Percentiles rank a stretch among this genome's conserved stretches.
Evolutionary conservation across 2,113 vertebrate genomes (phyloP).

Genomic region (Oryzias woworae): DNA sequence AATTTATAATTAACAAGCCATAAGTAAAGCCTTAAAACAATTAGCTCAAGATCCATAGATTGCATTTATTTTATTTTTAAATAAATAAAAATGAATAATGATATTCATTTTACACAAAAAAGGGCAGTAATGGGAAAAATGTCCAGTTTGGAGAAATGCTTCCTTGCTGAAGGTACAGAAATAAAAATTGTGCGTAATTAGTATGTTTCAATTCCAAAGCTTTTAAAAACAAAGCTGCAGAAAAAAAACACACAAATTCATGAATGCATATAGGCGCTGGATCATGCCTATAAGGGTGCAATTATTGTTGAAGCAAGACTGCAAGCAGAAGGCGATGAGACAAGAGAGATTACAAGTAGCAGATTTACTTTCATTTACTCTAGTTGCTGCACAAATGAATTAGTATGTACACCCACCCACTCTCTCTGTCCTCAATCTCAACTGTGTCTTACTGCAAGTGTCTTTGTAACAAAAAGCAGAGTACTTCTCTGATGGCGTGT

Average conservation of each 20-base stretch:
- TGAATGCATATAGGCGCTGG: too few species aligned
- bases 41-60: too few species aligned
- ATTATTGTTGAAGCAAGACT: slow-evolving; percentile 12
- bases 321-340: slow-evolving; percentile 7
- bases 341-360: slow-evolving; percentile 22
- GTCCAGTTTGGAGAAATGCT: too few species aligned
- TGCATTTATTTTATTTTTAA: too few species aligned
- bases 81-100: too few species aligned
- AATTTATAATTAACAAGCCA: too few species aligned
- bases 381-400: slow-evolving; percentile 25
- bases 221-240: not conserved
- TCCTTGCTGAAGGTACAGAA: too few species aligned
- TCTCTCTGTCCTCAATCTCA: not conserved
- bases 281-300: not conserved
- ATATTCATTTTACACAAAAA: too few species aligned
- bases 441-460: slow-evolving; percentile 15
- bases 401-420: not conserved
- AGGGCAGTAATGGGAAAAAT: too few species aligned
- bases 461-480: slow-evolving; percentile 13
- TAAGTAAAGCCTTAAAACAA: too few species aligned
- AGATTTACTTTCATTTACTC: slow-evolving; percentile 38
- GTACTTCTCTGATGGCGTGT: slow-evolving; percentile 35
- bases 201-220: too few species aligned
- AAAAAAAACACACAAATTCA: slow-evolving; percentile 8
- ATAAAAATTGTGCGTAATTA: too few species aligned